phyloP scores from a whole-genome alignment of 1,140 invertebrate genomes.

The Delia radicum region DNA sequence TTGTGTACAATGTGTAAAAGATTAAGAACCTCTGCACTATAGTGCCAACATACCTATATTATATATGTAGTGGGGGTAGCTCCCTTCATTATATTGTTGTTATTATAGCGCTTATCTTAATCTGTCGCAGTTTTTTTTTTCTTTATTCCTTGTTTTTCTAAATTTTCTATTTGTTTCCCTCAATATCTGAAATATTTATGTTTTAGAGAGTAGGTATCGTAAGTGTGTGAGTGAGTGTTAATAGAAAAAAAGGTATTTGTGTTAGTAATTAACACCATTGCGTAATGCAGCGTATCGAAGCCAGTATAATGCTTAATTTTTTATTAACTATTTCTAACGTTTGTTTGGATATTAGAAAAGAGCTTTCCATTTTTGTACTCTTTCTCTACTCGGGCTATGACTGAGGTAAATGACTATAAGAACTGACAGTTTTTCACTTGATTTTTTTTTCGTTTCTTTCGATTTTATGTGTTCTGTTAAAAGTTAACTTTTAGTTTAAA shows the following conservation, averaged over 20 bases:
- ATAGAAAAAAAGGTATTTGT: conserved; percentile 31
- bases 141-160: not conserved
- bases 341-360: not conserved
- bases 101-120: conserved; percentile 13
- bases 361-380: no score
- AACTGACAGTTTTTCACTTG: not conserved
- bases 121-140: not conserved
- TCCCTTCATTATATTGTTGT: no score
- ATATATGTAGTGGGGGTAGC: no score
- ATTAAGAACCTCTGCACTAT: no score
- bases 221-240: not conserved
- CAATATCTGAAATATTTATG: no score
- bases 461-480: not conserved
- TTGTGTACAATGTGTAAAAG: no score
- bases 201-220: not conserved
- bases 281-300: conserved; percentile 55
- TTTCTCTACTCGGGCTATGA: no score
- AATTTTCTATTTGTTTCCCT: not conserved
- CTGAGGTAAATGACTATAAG: not conserved
- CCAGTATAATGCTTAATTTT: conserved; percentile 47
- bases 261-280: conserved; percentile 54
- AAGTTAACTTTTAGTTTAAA: not conserved
- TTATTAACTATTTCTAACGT: not conserved
- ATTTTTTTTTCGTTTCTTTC: not conserved
- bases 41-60: no score